A percentile compares a stretch with the other conserved stretches of the same genome.
These are phyloP conservation scores for Hippolais icterina DNA, from an alignment of 2,113 vertebrate species.

Conservation along the genomic window DNA sequence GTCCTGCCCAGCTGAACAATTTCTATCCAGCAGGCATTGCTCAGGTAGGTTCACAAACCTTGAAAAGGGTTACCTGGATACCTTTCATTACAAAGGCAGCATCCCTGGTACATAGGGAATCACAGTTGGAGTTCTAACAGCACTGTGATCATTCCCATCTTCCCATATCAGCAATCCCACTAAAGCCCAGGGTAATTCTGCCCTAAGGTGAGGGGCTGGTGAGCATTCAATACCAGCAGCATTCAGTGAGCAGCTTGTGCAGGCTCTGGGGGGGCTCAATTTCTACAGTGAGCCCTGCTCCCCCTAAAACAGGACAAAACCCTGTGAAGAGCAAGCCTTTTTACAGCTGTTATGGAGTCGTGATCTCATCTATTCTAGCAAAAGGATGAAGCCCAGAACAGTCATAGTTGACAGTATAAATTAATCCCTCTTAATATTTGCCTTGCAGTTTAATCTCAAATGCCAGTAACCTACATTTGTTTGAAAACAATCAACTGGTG, in stretches of 20 bases:
- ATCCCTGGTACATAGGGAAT: neutral
- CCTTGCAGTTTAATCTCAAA: constrained; percentile 28
- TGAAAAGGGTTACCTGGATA: neutral
- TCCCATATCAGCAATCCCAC: neutral
- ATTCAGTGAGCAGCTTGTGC: neutral
- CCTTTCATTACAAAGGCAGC: neutral
- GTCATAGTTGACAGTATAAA: neutral
- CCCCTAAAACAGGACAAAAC: neutral
- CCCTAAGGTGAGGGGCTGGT: neutral
- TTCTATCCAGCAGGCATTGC: neutral
- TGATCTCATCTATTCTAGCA: neutral
- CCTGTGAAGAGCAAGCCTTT: neutral
- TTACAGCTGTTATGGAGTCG: neutral
- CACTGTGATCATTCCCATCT: neutral
- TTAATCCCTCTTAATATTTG: constrained; percentile 54
- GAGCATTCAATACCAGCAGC: neutral
- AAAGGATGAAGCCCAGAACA: neutral
- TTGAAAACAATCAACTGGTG: constrained; percentile 35
- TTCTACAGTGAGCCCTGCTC: neutral
- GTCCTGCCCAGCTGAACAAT: neutral
- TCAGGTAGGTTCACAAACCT: neutral
- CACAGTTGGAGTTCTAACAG: neutral
- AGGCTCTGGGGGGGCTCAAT: neutral
- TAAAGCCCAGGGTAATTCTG: neutral
- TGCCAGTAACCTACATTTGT: neutral